Base-by-base conservation (phyloP, 2,888 invertebrate genomes). In the Drosophila paranaensis region DNA sequence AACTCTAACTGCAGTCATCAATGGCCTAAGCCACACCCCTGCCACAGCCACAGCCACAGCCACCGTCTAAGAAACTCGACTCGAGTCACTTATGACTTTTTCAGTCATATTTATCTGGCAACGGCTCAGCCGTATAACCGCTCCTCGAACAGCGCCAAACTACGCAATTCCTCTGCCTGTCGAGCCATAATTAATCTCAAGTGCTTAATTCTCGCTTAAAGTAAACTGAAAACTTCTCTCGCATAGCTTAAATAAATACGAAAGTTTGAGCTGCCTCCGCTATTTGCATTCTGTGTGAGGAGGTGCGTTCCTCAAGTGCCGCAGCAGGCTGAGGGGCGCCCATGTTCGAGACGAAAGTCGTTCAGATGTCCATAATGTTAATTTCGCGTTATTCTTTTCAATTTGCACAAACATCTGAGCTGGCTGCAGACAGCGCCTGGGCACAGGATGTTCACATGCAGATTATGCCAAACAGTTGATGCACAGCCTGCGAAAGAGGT, bases 331-430 rank as follows among this genome's bases (percentile, higher is more conserved):
- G 8, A 27, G 14, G 14, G 45, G 20, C 20, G 43, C 30, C 8
- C 8, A 2, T 6, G 30, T 20, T 5, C 20, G 42, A 20, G 56
- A 13, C 35, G 3, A 10, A 16, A 27, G 39, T 13, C 48, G 10
- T 48, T 16, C 46, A 63, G 63, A 42, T 60, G 75, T 67, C 56
- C 60, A 60, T 33, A 57, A 74, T 73, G 61, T 76, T 65, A 60
- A 76, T 78, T 76, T 51, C 69, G 64, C 60, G 64, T 61, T 64
- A 65, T 60, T 74, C 58, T 76, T 76, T 76, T 78, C 69, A 76
- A 79, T 77, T 77, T 70, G 70, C 48, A n/a, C 74, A 61, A 62
- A 61, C 74, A 79, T 51, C 45, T 68, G 60, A 10, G 35, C 45
- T 25, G 13, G 27, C n/a, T 27, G 27, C 27, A 27, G 27, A 27